Conservation (phyloP, 1,140 invertebrate genomes). For the Metaphire vulgaris region DNA sequence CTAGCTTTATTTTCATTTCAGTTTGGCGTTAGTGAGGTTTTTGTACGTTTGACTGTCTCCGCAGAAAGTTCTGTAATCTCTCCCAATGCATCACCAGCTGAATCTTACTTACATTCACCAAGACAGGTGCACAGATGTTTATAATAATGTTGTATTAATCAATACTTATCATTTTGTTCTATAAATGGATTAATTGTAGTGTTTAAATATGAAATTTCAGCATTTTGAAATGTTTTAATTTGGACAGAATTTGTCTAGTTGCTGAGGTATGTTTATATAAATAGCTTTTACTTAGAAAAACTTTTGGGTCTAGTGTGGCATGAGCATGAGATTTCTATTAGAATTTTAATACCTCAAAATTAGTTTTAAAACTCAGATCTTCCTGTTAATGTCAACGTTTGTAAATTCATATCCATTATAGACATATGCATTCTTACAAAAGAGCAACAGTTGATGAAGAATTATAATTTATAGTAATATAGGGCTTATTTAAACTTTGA, state of each 20-base stretch:
- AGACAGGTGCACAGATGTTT: neutral
- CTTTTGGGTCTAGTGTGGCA: no score
- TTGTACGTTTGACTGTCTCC: neutral
- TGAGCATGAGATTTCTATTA: no score
- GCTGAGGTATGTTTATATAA: neutral
- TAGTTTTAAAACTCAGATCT: no score
- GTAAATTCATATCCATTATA: neutral
- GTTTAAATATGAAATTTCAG: neutral
- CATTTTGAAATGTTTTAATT: neutral
- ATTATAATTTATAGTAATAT: neutral
- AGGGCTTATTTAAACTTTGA: neutral
- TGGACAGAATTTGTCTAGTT: neutral
- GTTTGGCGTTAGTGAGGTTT: neutral
- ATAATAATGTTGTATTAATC: neutral
- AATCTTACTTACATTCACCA: neutral
- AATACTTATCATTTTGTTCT: neutral
- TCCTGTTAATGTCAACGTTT: no score
- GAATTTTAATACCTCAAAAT: no score
- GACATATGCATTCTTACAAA: neutral
- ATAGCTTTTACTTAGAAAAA: no score
- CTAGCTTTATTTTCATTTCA: no score
- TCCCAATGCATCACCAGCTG: neutral
- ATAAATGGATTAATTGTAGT: neutral
- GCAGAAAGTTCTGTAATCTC: neutral
- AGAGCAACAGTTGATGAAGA: neutral